A percentile compares a stretch with the other conserved stretches of the same genome.
Evolutionary conservation across 2,113 vertebrate species (phyloP).

Genomic region (Bombycilla garrulus): DNA sequence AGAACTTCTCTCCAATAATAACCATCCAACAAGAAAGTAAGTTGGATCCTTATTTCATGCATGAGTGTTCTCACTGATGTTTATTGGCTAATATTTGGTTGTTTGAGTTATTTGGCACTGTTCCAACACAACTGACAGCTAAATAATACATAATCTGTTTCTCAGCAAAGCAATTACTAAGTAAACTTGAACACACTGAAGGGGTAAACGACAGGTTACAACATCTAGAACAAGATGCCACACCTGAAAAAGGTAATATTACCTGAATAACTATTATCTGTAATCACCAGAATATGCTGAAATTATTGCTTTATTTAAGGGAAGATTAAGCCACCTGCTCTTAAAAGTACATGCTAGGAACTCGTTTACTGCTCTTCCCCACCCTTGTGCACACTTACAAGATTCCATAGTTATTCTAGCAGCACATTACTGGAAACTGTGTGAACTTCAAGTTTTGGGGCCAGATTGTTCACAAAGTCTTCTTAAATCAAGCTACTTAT

Average conservation of each 20-base stretch:
- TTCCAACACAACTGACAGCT: conserved; percentile 64
- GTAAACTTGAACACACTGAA: conserved; percentile 35
- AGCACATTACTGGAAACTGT: not conserved
- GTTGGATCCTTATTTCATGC: not conserved
- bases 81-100: conserved; percentile 32
- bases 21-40: not conserved
- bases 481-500: not conserved
- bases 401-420: not conserved
- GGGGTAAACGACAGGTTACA: conserved; percentile 52
- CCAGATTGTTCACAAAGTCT: not conserved
- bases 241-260: conserved; percentile 73
- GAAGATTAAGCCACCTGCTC: conserved; percentile 66
- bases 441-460: conserved; percentile 2
- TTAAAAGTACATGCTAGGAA: conserved; percentile 30
- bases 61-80: not conserved
- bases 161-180: conserved; percentile 72
- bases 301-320: conserved; percentile 66
- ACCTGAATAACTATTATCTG: conserved; percentile 65
- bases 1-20: not conserved
- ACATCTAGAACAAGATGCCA: conserved; percentile 67
- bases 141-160: conserved; percentile 74
- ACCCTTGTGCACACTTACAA: not conserved
- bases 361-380: not conserved
- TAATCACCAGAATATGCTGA: conserved; percentile 66
- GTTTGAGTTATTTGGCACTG: conserved; percentile 51